phyloP scores from a whole-genome alignment of 2,888 invertebrate genomes.

The Yponomeuta malinellus region DNA sequence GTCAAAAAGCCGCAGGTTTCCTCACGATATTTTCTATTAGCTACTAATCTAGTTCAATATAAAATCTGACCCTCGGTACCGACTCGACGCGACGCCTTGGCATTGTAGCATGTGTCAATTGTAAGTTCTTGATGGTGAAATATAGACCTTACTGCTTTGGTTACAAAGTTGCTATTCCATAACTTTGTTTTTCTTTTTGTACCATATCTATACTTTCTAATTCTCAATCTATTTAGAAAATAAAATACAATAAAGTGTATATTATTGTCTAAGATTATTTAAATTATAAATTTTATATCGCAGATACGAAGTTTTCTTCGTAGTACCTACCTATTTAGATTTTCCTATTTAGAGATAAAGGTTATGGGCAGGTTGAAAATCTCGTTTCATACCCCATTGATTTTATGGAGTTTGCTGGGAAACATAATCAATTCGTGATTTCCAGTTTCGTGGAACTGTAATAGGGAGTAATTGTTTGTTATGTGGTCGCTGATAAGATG shows the following conservation, averaged over 20 bases:
- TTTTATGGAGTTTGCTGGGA: not conserved
- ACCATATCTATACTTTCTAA: too few relatives aligned
- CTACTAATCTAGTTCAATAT: too few relatives aligned
- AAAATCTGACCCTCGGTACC: too few relatives aligned
- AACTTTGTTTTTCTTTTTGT: too few relatives aligned
- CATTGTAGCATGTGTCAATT: too few relatives aligned
- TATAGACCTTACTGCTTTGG: too few relatives aligned
- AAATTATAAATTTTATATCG: not conserved
- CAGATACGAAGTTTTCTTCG: not conserved
- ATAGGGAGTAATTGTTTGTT: not conserved
- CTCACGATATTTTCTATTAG: too few relatives aligned
- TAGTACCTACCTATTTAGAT: not conserved
- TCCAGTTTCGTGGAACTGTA: not conserved
- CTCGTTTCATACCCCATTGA: not conserved
- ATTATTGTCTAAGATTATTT: not conserved
- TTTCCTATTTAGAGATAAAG: too few relatives aligned
- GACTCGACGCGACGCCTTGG: too few relatives aligned
- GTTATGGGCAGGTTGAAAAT: not conserved
- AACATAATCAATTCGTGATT: not conserved
- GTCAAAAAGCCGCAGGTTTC: too few relatives aligned
- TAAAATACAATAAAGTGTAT: not conserved
- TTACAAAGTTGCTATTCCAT: too few relatives aligned
- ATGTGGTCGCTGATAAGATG: not conserved
- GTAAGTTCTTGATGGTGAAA: too few relatives aligned
- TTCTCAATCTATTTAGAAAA: not conserved